A percentile compares a stretch with the other conserved stretches of the same genome.
Evolutionary conservation across 2,797 vertebrate species (phyloP).

Genomic region (Pelodytes ibericus): DNA sequence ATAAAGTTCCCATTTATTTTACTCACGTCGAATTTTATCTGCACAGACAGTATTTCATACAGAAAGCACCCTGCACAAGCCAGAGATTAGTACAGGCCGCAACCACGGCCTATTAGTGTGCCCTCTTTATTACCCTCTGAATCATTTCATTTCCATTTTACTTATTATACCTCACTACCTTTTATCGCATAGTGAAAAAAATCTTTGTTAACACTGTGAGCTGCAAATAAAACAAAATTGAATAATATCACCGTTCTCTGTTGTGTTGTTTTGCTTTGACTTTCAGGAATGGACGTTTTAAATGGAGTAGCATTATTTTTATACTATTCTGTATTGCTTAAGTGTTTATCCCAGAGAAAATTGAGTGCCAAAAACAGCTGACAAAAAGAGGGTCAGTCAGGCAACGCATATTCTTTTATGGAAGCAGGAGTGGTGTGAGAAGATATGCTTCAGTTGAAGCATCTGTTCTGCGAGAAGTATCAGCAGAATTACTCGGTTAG

Average conservation of each 20-base stretch:
- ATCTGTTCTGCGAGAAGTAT: slow-evolving; percentile 65
- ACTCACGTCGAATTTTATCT: not conserved
- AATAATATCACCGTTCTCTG: not conserved
- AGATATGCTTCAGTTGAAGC: slow-evolving; percentile 60
- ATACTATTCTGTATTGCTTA: slow-evolving; percentile 36
- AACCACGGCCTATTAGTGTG: not conserved
- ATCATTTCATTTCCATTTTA: not conserved
- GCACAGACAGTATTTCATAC: not conserved
- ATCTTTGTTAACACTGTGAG: not conserved
- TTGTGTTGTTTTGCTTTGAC: not conserved
- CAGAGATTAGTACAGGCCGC: not conserved
- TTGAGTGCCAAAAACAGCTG: slow-evolving; percentile 30
- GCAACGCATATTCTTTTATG: slow-evolving; percentile 53
- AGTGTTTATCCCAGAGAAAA: slow-evolving; percentile 40
- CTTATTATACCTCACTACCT: not conserved
- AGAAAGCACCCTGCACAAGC: not conserved
- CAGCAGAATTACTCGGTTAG: slow-evolving; percentile 70
- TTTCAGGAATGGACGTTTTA: slow-evolving; percentile 14
- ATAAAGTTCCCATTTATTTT: not conserved
- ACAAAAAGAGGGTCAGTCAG: slow-evolving; percentile 55
- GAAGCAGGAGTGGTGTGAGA: slow-evolving; percentile 53
- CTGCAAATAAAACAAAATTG: not conserved
- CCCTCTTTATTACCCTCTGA: not conserved
- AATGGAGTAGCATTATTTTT: slow-evolving; percentile 16
- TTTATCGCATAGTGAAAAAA: not conserved